Base-by-base conservation (phyloP, 37 sponge, comb jelly and placozoan species). In the Oscarella lobularis region DNA sequence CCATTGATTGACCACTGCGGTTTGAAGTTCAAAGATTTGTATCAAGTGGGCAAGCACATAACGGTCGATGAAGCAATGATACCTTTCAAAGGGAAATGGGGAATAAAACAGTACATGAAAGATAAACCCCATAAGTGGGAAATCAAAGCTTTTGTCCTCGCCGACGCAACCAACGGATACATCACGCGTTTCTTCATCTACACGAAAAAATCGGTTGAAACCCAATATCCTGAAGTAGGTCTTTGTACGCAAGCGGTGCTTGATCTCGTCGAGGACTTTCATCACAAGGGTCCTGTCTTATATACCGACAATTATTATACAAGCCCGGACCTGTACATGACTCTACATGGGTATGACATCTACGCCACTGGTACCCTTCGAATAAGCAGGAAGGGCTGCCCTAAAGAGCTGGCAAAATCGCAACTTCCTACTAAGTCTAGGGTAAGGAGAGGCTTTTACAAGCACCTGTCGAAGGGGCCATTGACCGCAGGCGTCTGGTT, bases 381-480 rank as follows among this genome's bases (percentile, higher is more conserved):
- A 20, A 48, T 27, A 20, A 27, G 14, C 14, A 48, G 60, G 20
- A 48, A 48, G 20, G 60, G 60, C 14, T 48, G 9, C 60, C 14
- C 14, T 20, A 48, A 48, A 48, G 60, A 48, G 20, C 60, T 48
- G 60, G 60, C 20, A 9, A 9, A 27, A 20, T 27, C 60, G 20
- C 9, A 48, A 48, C n/a, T n/a, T n/a, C 60, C 60, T 27, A 20
- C 9, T 27, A 20, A 48, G 20, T 48, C 60, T 48, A 9, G 60
- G 20, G 14, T 48, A 20, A 20, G 20, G 60, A 48, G 9, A 20
- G 60, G 60, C 14, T 66, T 20, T 3, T 75, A 75, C 66, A 76
- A 81, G 72, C 75, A 75, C n/a, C 68, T 76, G 2, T n/a, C 41
- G 2, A 66, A 65, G 66, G 75, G 76, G 6, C 82, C 82, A 29